Percentiles rank a stretch among this genome's conserved stretches.
These are phyloP conservation scores for Oryctolagus cuniculus DNA, from an alignment of 2,113 vertebrate genomes.

Conservation along the genomic window mOryCun1.1 NC_091434.1:39008001-39008500, in stretches of 20 bases:
- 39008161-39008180: too few relatives aligned
- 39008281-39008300: background rate
- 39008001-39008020: too few relatives aligned
- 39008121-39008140: too few relatives aligned
- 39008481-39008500: conserved; percentile 23
- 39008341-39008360: background rate
- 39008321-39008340: conserved; percentile 31
- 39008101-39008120: too few relatives aligned
- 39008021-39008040: too few relatives aligned
- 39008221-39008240: background rate
- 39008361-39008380: background rate
- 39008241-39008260: background rate
- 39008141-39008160: too few relatives aligned
- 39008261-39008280: background rate
- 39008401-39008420: conserved; percentile 29
- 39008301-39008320: background rate
- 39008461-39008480: conserved; percentile 49
- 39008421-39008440: conserved; percentile 22
- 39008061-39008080: too few relatives aligned
- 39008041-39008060: too few relatives aligned
- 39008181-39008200: too few relatives aligned
- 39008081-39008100: too few relatives aligned
- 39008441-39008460: conserved; percentile 31
- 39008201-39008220: background rate
- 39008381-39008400: conserved; percentile 56